Base-by-base conservation (phyloP, 2,888 invertebrate species). In the Salpingus planirostris region DNA sequence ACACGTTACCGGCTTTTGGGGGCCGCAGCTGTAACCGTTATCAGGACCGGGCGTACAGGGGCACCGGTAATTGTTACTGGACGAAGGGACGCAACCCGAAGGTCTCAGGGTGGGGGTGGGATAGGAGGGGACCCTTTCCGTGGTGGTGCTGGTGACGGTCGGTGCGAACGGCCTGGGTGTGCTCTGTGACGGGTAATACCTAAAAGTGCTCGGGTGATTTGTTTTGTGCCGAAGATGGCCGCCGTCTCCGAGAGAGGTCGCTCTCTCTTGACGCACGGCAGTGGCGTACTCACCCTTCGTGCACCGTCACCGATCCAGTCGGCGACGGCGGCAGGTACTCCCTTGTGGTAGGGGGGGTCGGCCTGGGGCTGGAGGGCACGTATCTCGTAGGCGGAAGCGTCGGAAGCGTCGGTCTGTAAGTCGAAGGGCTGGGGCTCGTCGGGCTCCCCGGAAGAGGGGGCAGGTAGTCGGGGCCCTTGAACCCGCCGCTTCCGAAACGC, bases 381-480 rank as follows among this genome's bases (percentile, higher is more conserved):
- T 15, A 29, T 36, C 24, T 12, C 18, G 29, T 22, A 2, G 5
- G 6, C 4, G 21, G 28, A 15, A 22, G 11, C 1, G 34, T 27
- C 15, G 33, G 25, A 30, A 7, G 21, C 18, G 35, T 37, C 24
- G 24, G 33, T 13, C 13, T 11, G 26, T 14, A 33, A 23, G 18
- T 18, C 18, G 18, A 18, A 18, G 12, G 23, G 28, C 8, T 21
- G n/a, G n/a, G n/a, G n/a, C n/a, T n/a, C 29, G 24, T 37, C n/a
- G 42, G 44, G 11, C 37, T 46, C 5, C 32, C 43, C 41, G 47
- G 48, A 15, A 49, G 38, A 5, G 65, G 65, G 15, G 66, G 66
- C 13, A 66, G 45, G 41, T 66, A 66, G 10, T 54, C 59, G 2
- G 61, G 62, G 10, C 63, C 65, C 37, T 54, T 47, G 11, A 61